Evolutionary conservation across 2,113 vertebrate genomes (phyloP), one percentile per base, ranked within the genome.

Genomic region (Labeo catla): DNA sequence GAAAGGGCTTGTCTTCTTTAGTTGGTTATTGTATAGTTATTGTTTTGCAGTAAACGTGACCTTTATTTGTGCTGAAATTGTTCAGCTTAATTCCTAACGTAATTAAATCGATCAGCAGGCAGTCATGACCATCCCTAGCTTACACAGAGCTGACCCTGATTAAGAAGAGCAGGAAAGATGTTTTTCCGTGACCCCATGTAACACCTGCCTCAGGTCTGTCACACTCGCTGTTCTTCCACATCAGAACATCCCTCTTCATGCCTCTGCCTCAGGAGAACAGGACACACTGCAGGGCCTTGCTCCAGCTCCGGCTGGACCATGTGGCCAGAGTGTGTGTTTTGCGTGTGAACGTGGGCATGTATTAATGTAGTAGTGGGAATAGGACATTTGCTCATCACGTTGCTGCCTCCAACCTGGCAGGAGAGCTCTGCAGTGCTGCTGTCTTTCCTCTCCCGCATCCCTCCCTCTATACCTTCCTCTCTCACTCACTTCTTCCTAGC

Each of bases 131-230:
- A 73, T 68, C 36, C 19, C 7, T 50, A 50, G 21, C 61, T 63
- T 13, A 6, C 11, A 66, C 34, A 57, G 13, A 12, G 28, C 21
- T 78, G 47, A 70, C 16, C 45, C 76, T 73, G 49, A 72, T 86
- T 57, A 63, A 21, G 19, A 10, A 28, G 47, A 81, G n/a, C 15
- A 57, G n/a, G 34, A 74, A 49, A 8, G 15, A 19, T 81, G 13
- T 74, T 6, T 81, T 65, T 80, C 16, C 2, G 1, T 88, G 76
- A 77, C 59, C 78, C 36, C 39, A 4, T 16, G 45, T 66, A 79
- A 76, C 83, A 87, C 52, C 65, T 85, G 86, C 65, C 73, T 89
- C 61, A 52, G 78, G 43, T 82, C 59, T 83, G 63, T 77, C 83
- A 50, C 54, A 54, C n/a, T 66, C 61, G 16, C 23, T n/a, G 39